phyloP scores from a whole-genome alignment of 2,113 vertebrate genomes.

The Pterocles orientalis region DNA sequence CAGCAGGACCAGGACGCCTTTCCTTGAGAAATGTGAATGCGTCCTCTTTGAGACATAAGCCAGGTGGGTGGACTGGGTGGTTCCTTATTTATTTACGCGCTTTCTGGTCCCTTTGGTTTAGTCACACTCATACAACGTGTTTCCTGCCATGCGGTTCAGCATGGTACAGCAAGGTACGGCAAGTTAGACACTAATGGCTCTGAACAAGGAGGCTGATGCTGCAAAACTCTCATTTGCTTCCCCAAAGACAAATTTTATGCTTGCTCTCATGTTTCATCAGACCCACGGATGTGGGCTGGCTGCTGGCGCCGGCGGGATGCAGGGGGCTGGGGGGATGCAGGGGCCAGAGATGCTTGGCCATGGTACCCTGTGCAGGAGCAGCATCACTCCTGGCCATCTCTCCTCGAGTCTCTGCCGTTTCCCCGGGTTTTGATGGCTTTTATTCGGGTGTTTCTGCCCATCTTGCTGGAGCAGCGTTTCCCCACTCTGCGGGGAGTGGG shows the following conservation, averaged over 20 bases:
- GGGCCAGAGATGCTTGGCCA: accelerated
- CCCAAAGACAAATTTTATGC: background rate
- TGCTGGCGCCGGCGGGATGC: background rate
- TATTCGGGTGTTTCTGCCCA: background rate
- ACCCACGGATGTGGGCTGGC: background rate
- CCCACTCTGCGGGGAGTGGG: background rate
- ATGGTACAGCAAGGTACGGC: background rate
- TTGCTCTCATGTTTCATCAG: background rate
- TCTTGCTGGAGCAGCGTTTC: background rate
- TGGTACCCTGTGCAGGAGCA: background rate
- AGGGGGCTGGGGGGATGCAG: background rate
- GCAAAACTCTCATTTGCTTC: background rate
- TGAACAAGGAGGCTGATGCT: background rate
- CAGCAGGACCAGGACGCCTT: background rate
- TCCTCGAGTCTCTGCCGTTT: too few species aligned
- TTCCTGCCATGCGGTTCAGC: background rate
- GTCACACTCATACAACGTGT: background rate
- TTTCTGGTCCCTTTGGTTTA: background rate
- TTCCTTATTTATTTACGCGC: background rate
- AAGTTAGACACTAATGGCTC: background rate
- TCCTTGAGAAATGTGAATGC: background rate
- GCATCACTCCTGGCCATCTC: background rate
- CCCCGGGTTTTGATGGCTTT: background rate
- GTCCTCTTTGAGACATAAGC: background rate
- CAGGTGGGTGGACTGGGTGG: accelerated